These are phyloP conservation scores for Sesamia inferens DNA, from an alignment of 2,888 invertebrate species.

Conservation along the genomic window DNA sequence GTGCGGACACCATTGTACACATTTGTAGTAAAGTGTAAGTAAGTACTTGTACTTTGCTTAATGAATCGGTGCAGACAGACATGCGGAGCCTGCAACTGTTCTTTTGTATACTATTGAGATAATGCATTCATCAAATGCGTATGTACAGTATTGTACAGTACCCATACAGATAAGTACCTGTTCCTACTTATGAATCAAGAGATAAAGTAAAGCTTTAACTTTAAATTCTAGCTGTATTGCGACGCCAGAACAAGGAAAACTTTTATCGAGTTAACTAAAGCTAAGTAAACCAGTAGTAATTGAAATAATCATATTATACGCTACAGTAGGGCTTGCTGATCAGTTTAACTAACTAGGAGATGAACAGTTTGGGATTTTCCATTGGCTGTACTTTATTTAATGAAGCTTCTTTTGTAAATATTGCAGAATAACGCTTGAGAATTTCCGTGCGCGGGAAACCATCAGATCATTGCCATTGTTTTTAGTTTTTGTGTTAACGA, in stretches of 20 bases:
- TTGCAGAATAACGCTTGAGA: conserved; percentile 54
- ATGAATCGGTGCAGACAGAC: conserved; percentile 29
- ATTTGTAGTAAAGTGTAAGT: conserved; percentile 13
- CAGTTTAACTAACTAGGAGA: conserved; percentile 34
- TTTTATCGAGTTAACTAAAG: conserved; percentile 36
- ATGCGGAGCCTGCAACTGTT: conserved; percentile 13
- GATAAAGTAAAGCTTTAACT: neutral
- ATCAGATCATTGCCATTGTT: conserved; percentile 63
- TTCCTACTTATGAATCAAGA: neutral
- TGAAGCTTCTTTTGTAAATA: neutral
- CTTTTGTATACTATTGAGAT: conserved; percentile 24
- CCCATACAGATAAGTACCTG: neutral
- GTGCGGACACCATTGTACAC: conserved; percentile 13
- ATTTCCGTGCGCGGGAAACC: conserved; percentile 54
- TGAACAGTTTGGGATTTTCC: conserved; percentile 6
- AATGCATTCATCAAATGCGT: neutral
- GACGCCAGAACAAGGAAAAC: conserved; percentile 11
- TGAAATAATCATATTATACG: conserved; percentile 46
- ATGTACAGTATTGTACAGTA: neutral
- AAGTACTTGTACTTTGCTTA: conserved; percentile 27
- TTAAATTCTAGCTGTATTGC: conserved; percentile 3
- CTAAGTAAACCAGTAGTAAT: conserved; percentile 48
- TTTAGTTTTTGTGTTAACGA: conserved; percentile 59
- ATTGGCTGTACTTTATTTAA: neutral
- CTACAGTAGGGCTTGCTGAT: conserved; percentile 25